Conservation (phyloP, 2,797 vertebrate species). For the Poecilia velifera region DNA sequence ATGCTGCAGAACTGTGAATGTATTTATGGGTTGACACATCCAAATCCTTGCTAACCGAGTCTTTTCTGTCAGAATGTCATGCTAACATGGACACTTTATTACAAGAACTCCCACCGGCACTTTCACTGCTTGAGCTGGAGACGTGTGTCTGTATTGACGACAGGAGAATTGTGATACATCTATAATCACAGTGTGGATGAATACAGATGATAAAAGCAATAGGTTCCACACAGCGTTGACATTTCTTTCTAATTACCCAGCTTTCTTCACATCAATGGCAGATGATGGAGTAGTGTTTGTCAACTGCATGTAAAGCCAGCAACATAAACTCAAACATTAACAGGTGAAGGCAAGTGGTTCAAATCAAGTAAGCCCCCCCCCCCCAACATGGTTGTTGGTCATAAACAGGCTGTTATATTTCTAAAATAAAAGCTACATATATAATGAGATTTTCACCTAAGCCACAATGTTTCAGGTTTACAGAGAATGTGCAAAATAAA, state of each 20-base stretch:
- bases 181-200: conserved; percentile 41
- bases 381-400: not conserved
- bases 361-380: not conserved
- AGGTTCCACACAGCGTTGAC: conserved; percentile 26
- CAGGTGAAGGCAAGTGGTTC: not conserved
- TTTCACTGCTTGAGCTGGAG: conserved; percentile 55
- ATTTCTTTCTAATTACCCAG: conserved; percentile 19
- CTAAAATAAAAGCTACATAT: not conserved
- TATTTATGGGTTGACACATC: conserved; percentile 53
- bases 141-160: conserved; percentile 30
- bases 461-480: not conserved
- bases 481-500: not conserved
- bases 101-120: conserved; percentile 49
- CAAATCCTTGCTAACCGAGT: conserved; percentile 52
- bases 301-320: too few relatives aligned
- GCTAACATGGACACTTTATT: conserved; percentile 64
- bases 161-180: conserved; percentile 40
- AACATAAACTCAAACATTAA: not conserved
- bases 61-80: conserved; percentile 55
- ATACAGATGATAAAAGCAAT: conserved; percentile 12
- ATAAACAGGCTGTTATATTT: not conserved
- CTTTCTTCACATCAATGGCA: conserved; percentile 30
- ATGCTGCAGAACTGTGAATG: conserved; percentile 24
- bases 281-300: conserved; percentile 16
- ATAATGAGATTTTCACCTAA: not conserved